Conservation (phyloP, 2,113 vertebrate genomes). For the Paramormyrops kingsleyae region DNA sequence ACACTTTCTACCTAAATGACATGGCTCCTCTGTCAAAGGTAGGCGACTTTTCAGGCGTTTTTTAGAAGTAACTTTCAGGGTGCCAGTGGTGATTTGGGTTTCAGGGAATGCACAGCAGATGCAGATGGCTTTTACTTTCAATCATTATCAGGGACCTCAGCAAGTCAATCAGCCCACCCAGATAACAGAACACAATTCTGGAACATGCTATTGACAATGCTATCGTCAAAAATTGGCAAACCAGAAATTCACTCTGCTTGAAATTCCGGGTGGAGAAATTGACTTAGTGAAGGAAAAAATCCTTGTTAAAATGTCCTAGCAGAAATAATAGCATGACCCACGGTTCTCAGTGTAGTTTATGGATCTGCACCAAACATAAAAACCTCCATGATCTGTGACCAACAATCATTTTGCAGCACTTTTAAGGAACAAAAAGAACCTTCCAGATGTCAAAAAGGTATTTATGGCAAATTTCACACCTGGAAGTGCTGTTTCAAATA, state of each 20-base stretch:
- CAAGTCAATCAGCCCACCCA: background rate
- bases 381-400: background rate
- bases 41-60: background rate
- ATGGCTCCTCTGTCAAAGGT: background rate
- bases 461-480: conserved; percentile 4
- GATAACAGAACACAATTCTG: background rate
- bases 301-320: conserved; percentile 5
- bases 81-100: background rate
- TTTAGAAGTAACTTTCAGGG: background rate
- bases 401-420: background rate
- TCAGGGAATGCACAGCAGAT: background rate
- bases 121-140: background rate
- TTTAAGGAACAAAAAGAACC: background rate
- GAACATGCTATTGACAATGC: background rate
- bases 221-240: background rate
- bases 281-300: background rate
- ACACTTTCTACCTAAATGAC: background rate
- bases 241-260: background rate
- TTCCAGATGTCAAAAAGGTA: background rate
- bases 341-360: background rate
- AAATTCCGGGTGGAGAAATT: background rate
- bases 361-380: background rate
- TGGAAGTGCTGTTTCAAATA: background rate
- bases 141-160: background rate
- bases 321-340: background rate